Evolutionary conservation across 2,113 vertebrate genomes (phyloP), one percentile per base, ranked within the genome.

Genomic region (Todiramphus chloris): DNA sequence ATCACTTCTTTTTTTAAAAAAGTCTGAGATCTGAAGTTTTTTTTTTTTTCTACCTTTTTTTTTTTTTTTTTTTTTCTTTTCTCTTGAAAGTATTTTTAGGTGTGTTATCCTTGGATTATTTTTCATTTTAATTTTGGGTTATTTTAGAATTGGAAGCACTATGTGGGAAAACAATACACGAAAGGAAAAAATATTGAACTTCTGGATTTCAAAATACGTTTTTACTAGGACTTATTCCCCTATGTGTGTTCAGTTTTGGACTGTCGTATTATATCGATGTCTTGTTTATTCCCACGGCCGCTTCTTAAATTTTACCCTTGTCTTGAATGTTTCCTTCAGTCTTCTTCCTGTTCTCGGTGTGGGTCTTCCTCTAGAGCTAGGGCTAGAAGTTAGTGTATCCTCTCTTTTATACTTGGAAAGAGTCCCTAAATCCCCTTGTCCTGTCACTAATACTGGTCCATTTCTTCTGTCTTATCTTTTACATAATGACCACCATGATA

Each of bases 121-220:
- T 91, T 82, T 96, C 96, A 90, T 97, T 97, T 95, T 95, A 97
- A 91, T 74, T 93, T 88, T n/a, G 63, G 59, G 60, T 89, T 97
- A 96, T 97, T 98, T 98, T 97, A 96, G 96, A 98, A 91, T 90
- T 98, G 93, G 96, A 97, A 97, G 86, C 90, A 96, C 67, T 43
- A 37, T 96, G 87, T 97, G 90, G 88, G 95, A 96, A 97, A 97
- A 96, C 66, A 97, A 98, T 96, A 94, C 95, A 94, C 35, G 90
- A 96, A 80, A 80, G 59, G 46, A 83, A 62, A 87, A 91, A 80
- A 53, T 16, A 60, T 15, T 43, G 13, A 86, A 83, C 21, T 75
- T 82, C 53, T 83, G 50, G 30, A 59, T 91, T 90, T 89, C 56
- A 63, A 91, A 92, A 86, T 60, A 24, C 0, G 0, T 27, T 84